Conservation (phyloP, 1,140 invertebrate genomes). For the Ylistrum balloti region DNA sequence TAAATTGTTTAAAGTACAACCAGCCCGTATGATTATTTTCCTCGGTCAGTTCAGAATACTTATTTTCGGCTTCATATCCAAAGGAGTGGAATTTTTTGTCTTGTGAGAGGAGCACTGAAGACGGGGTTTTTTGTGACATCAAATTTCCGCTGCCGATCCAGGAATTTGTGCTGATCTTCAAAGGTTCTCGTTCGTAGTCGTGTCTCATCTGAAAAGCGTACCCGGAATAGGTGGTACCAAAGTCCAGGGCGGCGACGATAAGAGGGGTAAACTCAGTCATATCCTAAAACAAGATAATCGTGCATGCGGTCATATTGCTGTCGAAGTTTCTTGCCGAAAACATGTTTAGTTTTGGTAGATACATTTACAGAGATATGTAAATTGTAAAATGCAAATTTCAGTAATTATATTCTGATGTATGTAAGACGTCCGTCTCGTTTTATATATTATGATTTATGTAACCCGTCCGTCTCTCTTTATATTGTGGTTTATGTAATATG, state of each 20-base stretch:
- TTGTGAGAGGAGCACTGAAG: constrained; percentile 59
- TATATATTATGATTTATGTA: too few species aligned
- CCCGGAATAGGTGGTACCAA: constrained; percentile 66
- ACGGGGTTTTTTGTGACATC: constrained; percentile 58
- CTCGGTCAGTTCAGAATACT: constrained; percentile 49
- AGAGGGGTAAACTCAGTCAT: background rate
- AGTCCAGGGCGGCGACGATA: constrained; percentile 73
- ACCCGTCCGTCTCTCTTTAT: too few species aligned
- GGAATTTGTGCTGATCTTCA: constrained; percentile 49
- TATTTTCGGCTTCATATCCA: constrained; percentile 67
- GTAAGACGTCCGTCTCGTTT: too few species aligned
- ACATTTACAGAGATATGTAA: too few species aligned
- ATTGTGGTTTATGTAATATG: too few species aligned
- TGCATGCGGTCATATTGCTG: too few species aligned
- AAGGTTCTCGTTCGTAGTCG: constrained; percentile 57
- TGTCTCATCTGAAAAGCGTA: constrained; percentile 61
- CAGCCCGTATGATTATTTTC: constrained; percentile 49
- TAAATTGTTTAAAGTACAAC: constrained; percentile 65
- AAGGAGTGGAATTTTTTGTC: constrained; percentile 62
- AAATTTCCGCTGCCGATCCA: constrained; percentile 75
- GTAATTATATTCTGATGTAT: too few species aligned
- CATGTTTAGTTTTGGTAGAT: too few species aligned
- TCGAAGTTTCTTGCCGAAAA: too few species aligned
- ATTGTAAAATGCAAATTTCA: too few species aligned
- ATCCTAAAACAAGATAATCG: background rate